Percentiles rank a stretch among this genome's conserved stretches.
Conservation (phyloP, 2,113 vertebrate genomes). For the Thymallus thymallus region DNA sequence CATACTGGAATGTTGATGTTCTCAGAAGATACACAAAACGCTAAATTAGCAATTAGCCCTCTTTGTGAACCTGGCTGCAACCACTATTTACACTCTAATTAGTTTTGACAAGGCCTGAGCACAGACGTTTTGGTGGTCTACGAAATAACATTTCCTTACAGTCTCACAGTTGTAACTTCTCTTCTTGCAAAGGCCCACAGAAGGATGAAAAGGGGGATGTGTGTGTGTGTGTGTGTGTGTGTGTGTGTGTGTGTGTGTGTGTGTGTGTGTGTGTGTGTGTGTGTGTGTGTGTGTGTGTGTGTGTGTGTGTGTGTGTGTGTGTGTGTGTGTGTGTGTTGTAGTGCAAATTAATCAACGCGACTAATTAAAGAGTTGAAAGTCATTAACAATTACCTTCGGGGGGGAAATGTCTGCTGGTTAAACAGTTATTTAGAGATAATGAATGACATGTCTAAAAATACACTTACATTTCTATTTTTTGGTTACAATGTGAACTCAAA, state of each 20-base stretch:
- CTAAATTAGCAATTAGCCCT: not conserved
- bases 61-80: not conserved
- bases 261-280: not conserved
- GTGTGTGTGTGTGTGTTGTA: not conserved
- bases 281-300: not conserved
- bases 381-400: constrained; percentile 23
- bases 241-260: not conserved
- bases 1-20: not conserved
- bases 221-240: not conserved
- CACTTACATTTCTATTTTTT: not conserved
- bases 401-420: constrained; percentile 57
- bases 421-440: constrained; percentile 54
- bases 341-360: constrained; percentile 57
- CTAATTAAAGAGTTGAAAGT: constrained; percentile 68
- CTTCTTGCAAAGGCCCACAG: too few relatives aligned
- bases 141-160: too few relatives aligned
- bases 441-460: not conserved
- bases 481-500: too few relatives aligned
- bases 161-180: too few relatives aligned
- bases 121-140: not conserved
- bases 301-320: not conserved
- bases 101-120: not conserved
- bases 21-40: not conserved
- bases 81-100: not conserved
- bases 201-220: not conserved